Conservation (phyloP, 2,113 vertebrate species). For the Dolichallabes microphthalmus region DNA sequence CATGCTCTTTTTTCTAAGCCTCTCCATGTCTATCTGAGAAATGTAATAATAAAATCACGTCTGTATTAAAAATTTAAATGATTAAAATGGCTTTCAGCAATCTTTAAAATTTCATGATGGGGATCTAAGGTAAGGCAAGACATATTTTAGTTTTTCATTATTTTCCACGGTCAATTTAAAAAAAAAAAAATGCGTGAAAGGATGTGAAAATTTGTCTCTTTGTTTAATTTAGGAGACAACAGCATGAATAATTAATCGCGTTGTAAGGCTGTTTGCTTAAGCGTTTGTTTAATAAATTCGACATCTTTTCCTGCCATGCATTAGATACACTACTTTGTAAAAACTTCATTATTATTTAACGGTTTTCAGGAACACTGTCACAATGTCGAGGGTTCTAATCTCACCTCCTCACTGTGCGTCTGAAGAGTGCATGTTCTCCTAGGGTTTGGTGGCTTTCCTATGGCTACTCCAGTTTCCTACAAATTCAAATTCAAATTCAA, state of each 20-base stretch:
- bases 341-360: background rate
- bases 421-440: too few relatives aligned
- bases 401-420: too few relatives aligned
- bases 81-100: background rate
- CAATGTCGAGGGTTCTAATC: too few relatives aligned
- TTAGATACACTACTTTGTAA: background rate
- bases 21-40: background rate
- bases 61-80: background rate
- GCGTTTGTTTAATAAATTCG: background rate
- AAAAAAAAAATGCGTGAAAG: background rate
- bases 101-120: conserved; percentile 2
- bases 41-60: background rate
- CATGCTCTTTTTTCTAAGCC: background rate
- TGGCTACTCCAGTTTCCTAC: too few relatives aligned
- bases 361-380: too few relatives aligned
- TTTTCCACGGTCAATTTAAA: too few relatives aligned
- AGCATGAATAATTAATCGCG: background rate
- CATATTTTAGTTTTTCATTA: background rate
- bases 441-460: too few relatives aligned
- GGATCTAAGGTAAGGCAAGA: background rate
- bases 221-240: background rate
- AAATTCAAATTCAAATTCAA: too few relatives aligned
- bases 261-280: background rate
- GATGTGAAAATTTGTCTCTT: background rate
- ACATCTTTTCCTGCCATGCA: background rate